phyloP scores from a whole-genome alignment of 2,797 vertebrate species.

The Astyanax mexicanus region DNA sequence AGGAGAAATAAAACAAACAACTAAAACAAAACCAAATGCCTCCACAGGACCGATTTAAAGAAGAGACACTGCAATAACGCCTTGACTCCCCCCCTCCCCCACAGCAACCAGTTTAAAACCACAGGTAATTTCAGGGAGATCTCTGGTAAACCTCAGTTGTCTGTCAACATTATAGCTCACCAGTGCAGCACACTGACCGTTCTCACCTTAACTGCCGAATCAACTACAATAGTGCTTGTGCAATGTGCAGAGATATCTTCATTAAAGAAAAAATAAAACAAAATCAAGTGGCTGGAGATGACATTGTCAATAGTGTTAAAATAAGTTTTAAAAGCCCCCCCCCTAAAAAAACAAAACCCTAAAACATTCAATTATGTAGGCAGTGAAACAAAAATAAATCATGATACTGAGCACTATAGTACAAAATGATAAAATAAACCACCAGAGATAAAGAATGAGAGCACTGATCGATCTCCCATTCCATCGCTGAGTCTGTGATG shows the following conservation, averaged over 20 bases:
- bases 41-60: conserved; percentile 79
- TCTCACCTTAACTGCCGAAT: conserved; percentile 51
- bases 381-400: conserved; percentile 60
- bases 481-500: conserved; percentile 78
- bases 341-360: conserved; percentile 63
- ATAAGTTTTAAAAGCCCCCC: conserved; percentile 57
- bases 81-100: conserved; percentile 44
- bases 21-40: conserved; percentile 70
- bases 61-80: conserved; percentile 54
- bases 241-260: conserved; percentile 67
- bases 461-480: conserved; percentile 54
- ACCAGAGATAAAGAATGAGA: conserved; percentile 32
- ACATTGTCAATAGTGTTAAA: conserved; percentile 70
- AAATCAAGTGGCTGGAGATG: conserved; percentile 60
- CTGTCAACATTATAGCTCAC: conserved; percentile 8
- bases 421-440: conserved; percentile 64
- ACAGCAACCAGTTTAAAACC: conserved; percentile 51
- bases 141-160: conserved; percentile 17
- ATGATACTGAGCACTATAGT: conserved; percentile 69
- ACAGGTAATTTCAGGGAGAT: conserved; percentile 43
- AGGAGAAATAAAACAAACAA: conserved; percentile 69
- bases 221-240: conserved; percentile 76
- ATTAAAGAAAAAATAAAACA: conserved; percentile 51
- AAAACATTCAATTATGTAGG: conserved; percentile 67
- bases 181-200: conserved; percentile 55